A percentile compares a stretch with the other conserved stretches of the same genome.
Evolutionary conservation across 2,888 invertebrate species (phyloP).

Genomic region (Plebejus anna): DNA sequence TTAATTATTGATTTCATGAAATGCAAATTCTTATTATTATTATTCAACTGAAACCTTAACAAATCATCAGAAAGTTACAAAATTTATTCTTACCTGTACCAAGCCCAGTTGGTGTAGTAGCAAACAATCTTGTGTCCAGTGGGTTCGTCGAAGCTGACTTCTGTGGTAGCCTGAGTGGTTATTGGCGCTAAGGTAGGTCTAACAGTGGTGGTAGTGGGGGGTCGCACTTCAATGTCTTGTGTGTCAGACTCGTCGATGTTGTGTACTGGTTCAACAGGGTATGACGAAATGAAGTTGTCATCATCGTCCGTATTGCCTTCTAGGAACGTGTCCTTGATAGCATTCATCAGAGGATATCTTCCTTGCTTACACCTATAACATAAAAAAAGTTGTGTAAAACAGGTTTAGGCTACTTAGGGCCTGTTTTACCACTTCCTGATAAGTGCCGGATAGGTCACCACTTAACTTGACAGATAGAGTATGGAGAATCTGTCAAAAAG

Average conservation of each 20-base stretch:
- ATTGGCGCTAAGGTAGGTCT: conserved; percentile 52
- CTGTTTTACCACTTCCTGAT: too few relatives aligned
- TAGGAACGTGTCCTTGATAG: conserved; percentile 86
- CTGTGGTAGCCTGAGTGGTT: conserved; percentile 37
- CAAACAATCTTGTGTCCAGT: conserved; percentile 88
- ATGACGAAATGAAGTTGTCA: conserved; percentile 40
- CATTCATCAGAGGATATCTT: conserved; percentile 87
- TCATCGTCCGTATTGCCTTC: conserved; percentile 55
- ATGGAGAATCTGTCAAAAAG: too few relatives aligned
- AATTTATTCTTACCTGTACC: conserved; percentile 81
- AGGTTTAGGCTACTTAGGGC: too few relatives aligned
- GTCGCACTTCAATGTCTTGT: conserved; percentile 63
- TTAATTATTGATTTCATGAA: too few relatives aligned
- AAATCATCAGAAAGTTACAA: background rate
- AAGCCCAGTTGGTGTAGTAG: conserved; percentile 97
- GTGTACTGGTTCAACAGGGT: conserved; percentile 52
- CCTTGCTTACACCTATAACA: conserved; percentile 86
- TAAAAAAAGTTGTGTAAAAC: too few relatives aligned
- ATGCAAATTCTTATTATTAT: too few relatives aligned
- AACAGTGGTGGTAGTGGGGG: conserved; percentile 46
- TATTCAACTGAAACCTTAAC: too few relatives aligned
- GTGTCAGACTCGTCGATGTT: conserved; percentile 60
- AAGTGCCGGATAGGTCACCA: too few relatives aligned
- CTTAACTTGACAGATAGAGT: too few relatives aligned
- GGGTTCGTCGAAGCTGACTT: conserved; percentile 48